Conservation (phyloP, 1,140 invertebrate genomes). For the Tribolium madens region DNA sequence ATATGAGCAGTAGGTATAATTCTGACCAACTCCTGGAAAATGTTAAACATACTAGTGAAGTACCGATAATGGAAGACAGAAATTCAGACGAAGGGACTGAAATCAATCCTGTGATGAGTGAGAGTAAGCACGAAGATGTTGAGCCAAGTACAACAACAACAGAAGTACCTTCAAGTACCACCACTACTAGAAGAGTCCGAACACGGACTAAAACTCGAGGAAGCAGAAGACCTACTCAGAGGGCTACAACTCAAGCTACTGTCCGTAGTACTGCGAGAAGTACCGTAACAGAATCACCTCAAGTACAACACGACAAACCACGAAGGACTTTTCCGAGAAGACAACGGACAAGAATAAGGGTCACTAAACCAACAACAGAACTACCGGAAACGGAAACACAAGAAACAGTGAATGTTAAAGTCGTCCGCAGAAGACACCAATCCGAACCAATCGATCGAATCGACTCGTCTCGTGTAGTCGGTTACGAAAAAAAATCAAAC, state of each 20-base stretch:
- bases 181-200: conserved; percentile 29
- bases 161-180: conserved; percentile 14
- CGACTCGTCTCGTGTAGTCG: too few relatives aligned
- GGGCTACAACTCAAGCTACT: not conserved
- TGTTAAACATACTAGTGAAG: not conserved
- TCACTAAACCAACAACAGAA: conserved; percentile 45
- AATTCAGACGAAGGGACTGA: not conserved
- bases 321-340: conserved; percentile 53
- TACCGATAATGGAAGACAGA: conserved; percentile 16
- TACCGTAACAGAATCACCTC: conserved; percentile 1
- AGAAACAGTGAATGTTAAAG: conserved; percentile 42
- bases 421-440: conserved; percentile 32
- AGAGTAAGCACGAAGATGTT: conserved; percentile 20
- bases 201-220: not conserved
- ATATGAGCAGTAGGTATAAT: too few relatives aligned
- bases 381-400: conserved; percentile 44
- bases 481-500: not conserved
- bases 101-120: conserved; percentile 41
- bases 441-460: not conserved
- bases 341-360: conserved; percentile 49
- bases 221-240: conserved; percentile 43
- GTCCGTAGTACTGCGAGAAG: not conserved
- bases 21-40: conserved; percentile 45
- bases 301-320: conserved; percentile 40
- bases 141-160: conserved; percentile 18